Conservation (phyloP, 2,113 vertebrate genomes). For the Callithrix jacchus region DNA sequence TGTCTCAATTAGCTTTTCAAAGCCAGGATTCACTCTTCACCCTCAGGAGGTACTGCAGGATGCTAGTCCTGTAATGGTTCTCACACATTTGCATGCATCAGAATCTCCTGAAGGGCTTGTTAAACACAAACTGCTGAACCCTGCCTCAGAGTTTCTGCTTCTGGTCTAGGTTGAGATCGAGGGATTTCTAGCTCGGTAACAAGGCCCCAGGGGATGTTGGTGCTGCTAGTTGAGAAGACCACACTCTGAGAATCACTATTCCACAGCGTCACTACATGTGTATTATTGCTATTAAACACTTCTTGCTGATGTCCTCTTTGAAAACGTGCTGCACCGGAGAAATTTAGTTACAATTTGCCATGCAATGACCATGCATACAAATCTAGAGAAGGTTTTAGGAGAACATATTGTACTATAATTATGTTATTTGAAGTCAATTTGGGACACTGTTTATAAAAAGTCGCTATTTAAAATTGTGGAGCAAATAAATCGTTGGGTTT, state of each 20-base stretch:
- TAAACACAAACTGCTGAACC: neutral
- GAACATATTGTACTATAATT: neutral
- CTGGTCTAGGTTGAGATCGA: neutral
- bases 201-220: neutral
- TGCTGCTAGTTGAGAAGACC: neutral
- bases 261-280: neutral
- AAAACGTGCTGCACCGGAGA: neutral
- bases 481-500: neutral
- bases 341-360: neutral
- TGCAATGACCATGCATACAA: neutral
- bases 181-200: neutral
- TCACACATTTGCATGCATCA: neutral
- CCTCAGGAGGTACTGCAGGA: neutral
- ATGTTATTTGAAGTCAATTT: conserved; percentile 14
- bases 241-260: neutral
- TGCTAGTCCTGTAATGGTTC: neutral
- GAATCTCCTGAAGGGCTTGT: neutral
- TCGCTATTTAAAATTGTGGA: neutral
- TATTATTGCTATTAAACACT: neutral
- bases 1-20: neutral
- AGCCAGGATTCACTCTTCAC: neutral
- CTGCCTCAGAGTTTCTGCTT: neutral
- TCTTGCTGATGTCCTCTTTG: neutral
- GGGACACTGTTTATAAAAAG: neutral
- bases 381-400: neutral